A percentile compares a stretch with the other conserved stretches of the same genome.
phyloP scores from a whole-genome alignment of 2,888 invertebrate genomes.

The Leistus spinibarbis region DNA sequence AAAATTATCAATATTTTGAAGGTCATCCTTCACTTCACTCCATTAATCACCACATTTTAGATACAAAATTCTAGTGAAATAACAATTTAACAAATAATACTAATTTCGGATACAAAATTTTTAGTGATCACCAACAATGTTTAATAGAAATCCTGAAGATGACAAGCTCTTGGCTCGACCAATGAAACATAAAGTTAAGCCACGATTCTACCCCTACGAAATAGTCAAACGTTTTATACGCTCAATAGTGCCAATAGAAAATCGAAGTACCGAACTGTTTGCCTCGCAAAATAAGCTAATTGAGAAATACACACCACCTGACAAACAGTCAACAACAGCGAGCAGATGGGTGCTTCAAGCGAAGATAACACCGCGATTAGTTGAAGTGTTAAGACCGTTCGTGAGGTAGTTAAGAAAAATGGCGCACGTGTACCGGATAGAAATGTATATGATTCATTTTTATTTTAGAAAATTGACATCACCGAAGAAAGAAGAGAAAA shows the following conservation, averaged over 20 bases:
- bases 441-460: not conserved
- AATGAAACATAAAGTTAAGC: conserved; percentile 2
- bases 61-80: not conserved
- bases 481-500: not conserved
- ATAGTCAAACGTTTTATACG: not conserved
- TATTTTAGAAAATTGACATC: conserved; percentile 6
- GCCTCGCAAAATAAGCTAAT: not conserved
- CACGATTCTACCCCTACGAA: conserved; percentile 7
- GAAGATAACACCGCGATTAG: conserved; percentile 6
- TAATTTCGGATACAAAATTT: not conserved
- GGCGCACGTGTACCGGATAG: not conserved
- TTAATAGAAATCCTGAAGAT: not conserved
- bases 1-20: not conserved
- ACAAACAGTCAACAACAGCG: conserved; percentile 9
- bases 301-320: not conserved
- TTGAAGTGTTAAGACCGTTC: conserved; percentile 22
- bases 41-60: not conserved
- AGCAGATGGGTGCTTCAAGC: conserved; percentile 19
- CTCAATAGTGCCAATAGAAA: conserved; percentile 5
- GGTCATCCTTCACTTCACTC: not conserved
- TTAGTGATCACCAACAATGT: not conserved
- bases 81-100: too few species aligned
- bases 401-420: conserved; percentile 15
- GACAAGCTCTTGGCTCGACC: conserved; percentile 11
- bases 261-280: conserved; percentile 16